Conservation (phyloP, 2,113 vertebrate genomes). For the Daboia siamensis region DNA sequence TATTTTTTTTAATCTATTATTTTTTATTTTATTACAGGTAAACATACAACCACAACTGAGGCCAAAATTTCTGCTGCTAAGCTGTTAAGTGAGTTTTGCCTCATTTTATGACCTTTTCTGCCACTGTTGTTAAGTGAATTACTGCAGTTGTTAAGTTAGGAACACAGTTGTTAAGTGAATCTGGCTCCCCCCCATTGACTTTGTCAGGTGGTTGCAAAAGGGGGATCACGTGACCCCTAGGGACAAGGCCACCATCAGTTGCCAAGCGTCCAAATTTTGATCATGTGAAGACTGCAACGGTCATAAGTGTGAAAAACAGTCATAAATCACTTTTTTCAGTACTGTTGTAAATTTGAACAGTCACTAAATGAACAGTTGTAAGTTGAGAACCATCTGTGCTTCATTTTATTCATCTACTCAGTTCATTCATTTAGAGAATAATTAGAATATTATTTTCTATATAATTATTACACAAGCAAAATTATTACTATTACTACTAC, state of each 20-base stretch:
- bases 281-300: background rate
- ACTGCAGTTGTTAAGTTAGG: background rate
- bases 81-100: background rate
- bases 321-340: background rate
- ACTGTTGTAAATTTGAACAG: background rate
- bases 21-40: background rate
- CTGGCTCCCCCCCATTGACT: background rate
- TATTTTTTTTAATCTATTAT: background rate
- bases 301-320: background rate
- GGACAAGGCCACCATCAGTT: fast-evolving
- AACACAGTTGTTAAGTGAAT: background rate
- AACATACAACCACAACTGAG: background rate
- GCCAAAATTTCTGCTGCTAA: background rate
- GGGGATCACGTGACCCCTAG: background rate
- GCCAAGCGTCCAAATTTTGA: background rate
- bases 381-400: background rate
- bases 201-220: background rate
- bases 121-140: background rate
- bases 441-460: background rate
- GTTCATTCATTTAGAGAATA: background rate
- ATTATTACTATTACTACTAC: no score
- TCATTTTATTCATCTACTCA: background rate
- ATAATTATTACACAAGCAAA: background rate
- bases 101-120: background rate
- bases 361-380: background rate